These are phyloP conservation scores for Turdus rufiventris DNA, from an alignment of 2,113 vertebrate species.

Conservation along the genomic window DNA sequence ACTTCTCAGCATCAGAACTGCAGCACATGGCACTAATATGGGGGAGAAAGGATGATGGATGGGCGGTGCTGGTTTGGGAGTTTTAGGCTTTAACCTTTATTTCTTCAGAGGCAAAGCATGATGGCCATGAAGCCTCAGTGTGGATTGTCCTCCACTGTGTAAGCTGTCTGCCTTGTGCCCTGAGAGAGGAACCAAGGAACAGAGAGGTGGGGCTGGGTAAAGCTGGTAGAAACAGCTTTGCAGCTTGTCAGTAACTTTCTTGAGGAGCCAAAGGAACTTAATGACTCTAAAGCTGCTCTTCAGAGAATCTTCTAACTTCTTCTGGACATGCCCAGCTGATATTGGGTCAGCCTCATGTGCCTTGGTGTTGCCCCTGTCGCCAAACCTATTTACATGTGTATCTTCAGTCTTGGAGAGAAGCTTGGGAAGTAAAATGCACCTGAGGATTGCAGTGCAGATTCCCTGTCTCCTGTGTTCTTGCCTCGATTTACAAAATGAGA, in stretches of 20 bases:
- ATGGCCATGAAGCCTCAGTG: not conserved
- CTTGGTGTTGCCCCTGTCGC: not conserved
- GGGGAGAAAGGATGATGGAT: not conserved
- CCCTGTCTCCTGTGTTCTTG: not conserved
- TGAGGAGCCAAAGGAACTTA: not conserved
- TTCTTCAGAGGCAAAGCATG: not conserved
- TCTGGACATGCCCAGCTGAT: not conserved
- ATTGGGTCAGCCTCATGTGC: not conserved
- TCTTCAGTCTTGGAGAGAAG: not conserved
- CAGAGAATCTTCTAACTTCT: not conserved
- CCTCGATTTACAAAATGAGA: not conserved
- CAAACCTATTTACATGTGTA: not conserved
- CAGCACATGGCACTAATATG: not conserved
- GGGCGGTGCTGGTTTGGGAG: not conserved
- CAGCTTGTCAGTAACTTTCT: not conserved
- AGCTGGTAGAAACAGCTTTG: not conserved
- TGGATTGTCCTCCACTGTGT: not conserved
- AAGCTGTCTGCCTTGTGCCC: not conserved
- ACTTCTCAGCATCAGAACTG: not conserved
- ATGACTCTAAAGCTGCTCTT: not conserved
- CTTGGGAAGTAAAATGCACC: not conserved
- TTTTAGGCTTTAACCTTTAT: not conserved
- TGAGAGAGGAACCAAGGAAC: not conserved
- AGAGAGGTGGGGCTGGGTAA: not conserved
- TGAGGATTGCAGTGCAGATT: not conserved